Evolutionary conservation across 1,140 invertebrate species (phyloP), one percentile per base, ranked within the genome.

Genomic region (Apis laboriosa): DNA sequence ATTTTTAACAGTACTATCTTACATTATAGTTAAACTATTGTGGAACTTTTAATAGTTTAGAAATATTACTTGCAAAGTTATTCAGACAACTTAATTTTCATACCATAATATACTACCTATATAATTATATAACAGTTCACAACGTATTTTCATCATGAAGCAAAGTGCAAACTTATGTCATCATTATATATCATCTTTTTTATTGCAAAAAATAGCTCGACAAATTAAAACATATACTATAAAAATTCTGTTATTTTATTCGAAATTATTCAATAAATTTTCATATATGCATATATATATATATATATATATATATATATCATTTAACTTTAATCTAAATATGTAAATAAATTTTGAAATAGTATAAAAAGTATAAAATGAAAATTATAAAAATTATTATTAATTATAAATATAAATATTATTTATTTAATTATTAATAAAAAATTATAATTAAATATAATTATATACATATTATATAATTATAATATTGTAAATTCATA

Each of bases 81-180:
- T 68, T 77, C 49, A 15, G 55, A 28, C 9, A 78, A 66, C 28
- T 58, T 71, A 78, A 83, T 78, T 83, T 49, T 83, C 56, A 77
- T 67, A 34, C 51, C 64, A 71, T 4, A 77, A 53, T 67, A 1
- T 64, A 28, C 15, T 70, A n/a, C 56, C 17, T 64, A 11, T 64
- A 58, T 51, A 43, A 66, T 83, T 83, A 83, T 55, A 53, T 83
- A 83, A 83, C 49, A 66, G 49, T n/a, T 60, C 55, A 55, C 21
- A 82, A 60, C 24, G n/a, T 56, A 63, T 63, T 64, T 43, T 78
- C 75, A 77, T 78, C n/a, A 66, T 15, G 28, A 83, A 77, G 58
- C 67, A 72, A 83, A 83, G 81, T 83, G 58, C 75, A 78, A 71
- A 78, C 76, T 83, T 78, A 77, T 70, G 75, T 78, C 81, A 72